These are phyloP conservation scores for Delphinus delphis DNA, from an alignment of 2,113 vertebrate genomes.

Conservation along the genomic window DNA sequence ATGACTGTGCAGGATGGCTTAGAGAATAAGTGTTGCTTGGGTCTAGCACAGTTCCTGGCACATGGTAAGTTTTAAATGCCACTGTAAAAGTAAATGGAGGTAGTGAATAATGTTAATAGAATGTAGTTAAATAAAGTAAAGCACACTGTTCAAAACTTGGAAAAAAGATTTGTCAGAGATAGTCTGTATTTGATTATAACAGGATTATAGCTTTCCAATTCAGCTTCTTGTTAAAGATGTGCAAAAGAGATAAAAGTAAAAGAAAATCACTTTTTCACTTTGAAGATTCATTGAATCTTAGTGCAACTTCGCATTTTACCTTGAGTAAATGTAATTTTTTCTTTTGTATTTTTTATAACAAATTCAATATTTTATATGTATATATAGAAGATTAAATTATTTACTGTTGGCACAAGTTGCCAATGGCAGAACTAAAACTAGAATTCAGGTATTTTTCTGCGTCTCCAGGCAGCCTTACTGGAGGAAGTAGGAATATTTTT, in stretches of 20 bases:
- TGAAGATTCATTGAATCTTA: background rate
- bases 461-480: background rate
- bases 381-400: background rate
- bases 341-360: background rate
- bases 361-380: background rate
- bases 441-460: background rate
- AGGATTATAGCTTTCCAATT: background rate
- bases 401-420: background rate
- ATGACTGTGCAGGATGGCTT: background rate
- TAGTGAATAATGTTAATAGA: background rate
- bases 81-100: background rate
- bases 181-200: background rate
- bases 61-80: background rate
- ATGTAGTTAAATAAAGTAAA: background rate
- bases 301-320: background rate
- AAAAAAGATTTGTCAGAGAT: background rate
- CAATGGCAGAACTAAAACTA: background rate
- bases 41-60: background rate
- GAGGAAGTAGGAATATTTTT: background rate
- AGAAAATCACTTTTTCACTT: background rate
- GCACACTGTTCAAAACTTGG: background rate
- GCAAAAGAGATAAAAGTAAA: background rate
- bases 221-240: background rate
- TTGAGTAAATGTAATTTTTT: background rate
- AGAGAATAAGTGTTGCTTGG: background rate